Conservation (phyloP, 2,888 invertebrate genomes). For the Drosophila fulvimacula region DNA sequence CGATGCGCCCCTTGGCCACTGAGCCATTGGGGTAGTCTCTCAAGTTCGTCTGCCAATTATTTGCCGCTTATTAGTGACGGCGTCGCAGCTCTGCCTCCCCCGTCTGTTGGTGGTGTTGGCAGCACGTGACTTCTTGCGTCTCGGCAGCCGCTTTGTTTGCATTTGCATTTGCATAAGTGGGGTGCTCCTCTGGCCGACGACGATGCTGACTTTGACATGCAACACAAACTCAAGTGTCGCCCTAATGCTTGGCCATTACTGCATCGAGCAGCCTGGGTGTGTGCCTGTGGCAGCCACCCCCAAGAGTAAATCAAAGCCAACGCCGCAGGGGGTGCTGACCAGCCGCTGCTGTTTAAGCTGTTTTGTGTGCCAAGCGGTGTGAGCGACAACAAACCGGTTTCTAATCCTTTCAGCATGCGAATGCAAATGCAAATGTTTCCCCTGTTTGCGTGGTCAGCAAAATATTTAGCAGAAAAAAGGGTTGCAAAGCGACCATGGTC, state of each 20-base stretch:
- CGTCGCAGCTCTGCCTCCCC: constrained; percentile 21
- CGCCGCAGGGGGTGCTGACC: constrained; percentile 55
- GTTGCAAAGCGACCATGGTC: constrained; percentile 41
- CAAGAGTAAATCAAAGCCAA: constrained; percentile 60
- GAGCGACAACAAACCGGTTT: constrained; percentile 60
- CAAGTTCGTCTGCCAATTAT: constrained; percentile 79
- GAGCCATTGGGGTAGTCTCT: constrained; percentile 76
- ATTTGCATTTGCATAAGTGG: constrained; percentile 69
- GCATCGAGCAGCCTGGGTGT: constrained; percentile 31
- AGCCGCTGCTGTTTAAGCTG: constrained; percentile 54
- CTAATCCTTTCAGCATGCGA: constrained; percentile 69
- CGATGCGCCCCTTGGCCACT: constrained; percentile 30
- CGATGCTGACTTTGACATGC: constrained; percentile 67
- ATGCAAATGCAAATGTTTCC: constrained; percentile 41
- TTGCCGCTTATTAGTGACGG: constrained; percentile 74
- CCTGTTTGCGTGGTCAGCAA: constrained; percentile 50
- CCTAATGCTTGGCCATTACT: constrained; percentile 71
- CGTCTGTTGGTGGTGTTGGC: constrained; percentile 48
- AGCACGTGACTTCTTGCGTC: constrained; percentile 77
- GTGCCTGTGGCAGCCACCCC: constrained; percentile 53
- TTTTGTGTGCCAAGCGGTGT: constrained; percentile 47
- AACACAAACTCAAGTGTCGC: constrained; percentile 70
- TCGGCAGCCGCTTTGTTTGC: constrained; percentile 65
- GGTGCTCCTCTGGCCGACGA: constrained; percentile 20
- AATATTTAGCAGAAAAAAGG: constrained; percentile 36